Conservation (phyloP, 2,888 invertebrate species). For the Vanessa cardui region DNA sequence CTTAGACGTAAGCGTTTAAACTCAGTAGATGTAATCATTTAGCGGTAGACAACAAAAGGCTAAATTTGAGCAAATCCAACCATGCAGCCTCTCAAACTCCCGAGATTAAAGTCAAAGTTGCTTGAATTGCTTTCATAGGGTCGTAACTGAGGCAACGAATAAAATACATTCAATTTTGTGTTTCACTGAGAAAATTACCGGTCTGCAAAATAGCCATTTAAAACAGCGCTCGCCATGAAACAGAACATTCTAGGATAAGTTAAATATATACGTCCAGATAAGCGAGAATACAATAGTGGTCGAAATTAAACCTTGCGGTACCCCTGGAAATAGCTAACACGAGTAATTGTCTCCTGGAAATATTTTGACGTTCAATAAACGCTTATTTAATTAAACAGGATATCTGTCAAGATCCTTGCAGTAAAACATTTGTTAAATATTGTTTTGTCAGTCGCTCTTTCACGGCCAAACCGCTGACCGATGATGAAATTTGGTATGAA, state of each 20-base stretch:
- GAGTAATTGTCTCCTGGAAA: too few relatives aligned
- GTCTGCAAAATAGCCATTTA: constrained; percentile 25
- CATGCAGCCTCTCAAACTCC: constrained; percentile 10
- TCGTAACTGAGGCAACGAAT: constrained; percentile 21
- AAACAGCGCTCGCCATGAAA: constrained; percentile 8
- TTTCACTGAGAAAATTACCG: constrained; percentile 25
- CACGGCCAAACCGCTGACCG: too few relatives aligned
- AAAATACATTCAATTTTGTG: constrained; percentile 22
- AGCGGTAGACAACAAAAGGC: constrained; percentile 13
- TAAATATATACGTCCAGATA: constrained; percentile 14
- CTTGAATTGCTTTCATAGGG: constrained; percentile 23
- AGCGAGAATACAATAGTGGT: neutral
- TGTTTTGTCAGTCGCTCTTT: too few relatives aligned
- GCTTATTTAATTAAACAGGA: too few relatives aligned
- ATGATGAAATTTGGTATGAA: too few relatives aligned
- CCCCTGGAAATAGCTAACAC: neutral
- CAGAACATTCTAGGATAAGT: constrained; percentile 16
- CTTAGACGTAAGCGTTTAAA: constrained; percentile 6
- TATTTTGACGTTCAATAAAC: neutral
- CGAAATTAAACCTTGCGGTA: neutral
- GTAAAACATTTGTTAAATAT: too few relatives aligned
- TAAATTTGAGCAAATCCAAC: constrained; percentile 10
- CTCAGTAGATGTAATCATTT: constrained; percentile 12
- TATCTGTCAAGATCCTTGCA: too few relatives aligned
- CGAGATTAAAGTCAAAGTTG: constrained; percentile 17